Percentiles rank a stretch among this genome's conserved stretches.
Evolutionary conservation across 2,888 invertebrate genomes (phyloP).

Genomic region (Neoitamus cyanurus): DNA sequence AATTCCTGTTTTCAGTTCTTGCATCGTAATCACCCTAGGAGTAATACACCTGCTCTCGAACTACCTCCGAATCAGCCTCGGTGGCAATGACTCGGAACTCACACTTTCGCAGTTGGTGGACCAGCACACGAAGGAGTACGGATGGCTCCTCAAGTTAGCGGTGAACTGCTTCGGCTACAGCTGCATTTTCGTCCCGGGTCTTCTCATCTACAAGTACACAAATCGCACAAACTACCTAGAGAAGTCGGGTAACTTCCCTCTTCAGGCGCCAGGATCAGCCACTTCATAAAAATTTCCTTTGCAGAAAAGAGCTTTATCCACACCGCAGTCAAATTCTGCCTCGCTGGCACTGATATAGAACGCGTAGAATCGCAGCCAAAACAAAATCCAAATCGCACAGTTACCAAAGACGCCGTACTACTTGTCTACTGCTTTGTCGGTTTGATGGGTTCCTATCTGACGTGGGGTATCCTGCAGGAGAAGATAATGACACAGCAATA

Average conservation of each 20-base stretch:
- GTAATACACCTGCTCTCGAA: conserved; percentile 64
- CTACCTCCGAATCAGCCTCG: conserved; percentile 60
- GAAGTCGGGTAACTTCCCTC: conserved; percentile 72
- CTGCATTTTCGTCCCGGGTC: conserved; percentile 88
- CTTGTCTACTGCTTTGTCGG: conserved; percentile 86
- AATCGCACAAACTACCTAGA: conserved; percentile 83
- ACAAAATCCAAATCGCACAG: conserved; percentile 65
- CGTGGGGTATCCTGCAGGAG: conserved; percentile 97
- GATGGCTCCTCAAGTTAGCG: conserved; percentile 81
- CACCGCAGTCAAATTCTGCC: conserved; percentile 61
- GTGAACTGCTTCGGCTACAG: conserved; percentile 89
- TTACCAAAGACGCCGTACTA: conserved; percentile 71
- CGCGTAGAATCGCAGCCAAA: conserved; percentile 68
- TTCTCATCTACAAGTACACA: conserved; percentile 84
- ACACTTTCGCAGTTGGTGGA: conserved; percentile 65
- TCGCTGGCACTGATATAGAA: conserved; percentile 66
- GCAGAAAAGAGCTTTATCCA: conserved; percentile 60
- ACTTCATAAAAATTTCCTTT: neutral
- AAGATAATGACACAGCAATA: conserved; percentile 96
- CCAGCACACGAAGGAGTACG: conserved; percentile 69
- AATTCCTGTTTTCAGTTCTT: conserved; percentile 56
- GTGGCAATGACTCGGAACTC: conserved; percentile 60
- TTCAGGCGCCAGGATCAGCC: neutral
- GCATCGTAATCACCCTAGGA: conserved; percentile 60
- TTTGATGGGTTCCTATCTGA: conserved; percentile 89